phyloP scores from a whole-genome alignment of 2,113 vertebrate species.

The Otocyon megalotis region DNA sequence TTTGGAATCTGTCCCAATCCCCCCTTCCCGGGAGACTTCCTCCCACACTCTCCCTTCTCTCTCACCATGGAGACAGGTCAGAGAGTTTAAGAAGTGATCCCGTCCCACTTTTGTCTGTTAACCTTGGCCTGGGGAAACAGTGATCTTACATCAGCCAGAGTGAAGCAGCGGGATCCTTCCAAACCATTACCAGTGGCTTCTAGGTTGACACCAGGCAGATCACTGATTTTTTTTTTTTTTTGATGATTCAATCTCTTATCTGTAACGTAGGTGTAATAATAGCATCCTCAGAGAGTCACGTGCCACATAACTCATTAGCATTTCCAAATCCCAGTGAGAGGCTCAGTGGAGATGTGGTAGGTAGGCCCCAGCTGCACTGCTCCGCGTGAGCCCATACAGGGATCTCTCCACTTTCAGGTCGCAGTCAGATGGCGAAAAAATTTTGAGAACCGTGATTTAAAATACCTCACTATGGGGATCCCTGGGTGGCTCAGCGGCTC shows the following conservation, averaged over 20 bases:
- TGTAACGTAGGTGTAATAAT: not conserved
- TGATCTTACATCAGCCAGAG: not conserved
- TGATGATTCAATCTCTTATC: constrained; percentile 52
- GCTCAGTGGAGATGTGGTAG: not conserved
- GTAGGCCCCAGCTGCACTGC: not conserved
- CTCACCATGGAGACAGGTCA: not conserved
- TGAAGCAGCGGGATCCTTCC: not conserved
- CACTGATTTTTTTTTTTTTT: not conserved
- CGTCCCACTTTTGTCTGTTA: not conserved
- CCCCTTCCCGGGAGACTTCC: not conserved
- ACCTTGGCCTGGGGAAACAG: not conserved
- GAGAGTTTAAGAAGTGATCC: not conserved
- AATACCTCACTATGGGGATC: not conserved
- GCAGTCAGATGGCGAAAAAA: constrained; percentile 22
- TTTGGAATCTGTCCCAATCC: not conserved
- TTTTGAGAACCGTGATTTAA: not conserved
- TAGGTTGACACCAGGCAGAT: not conserved
- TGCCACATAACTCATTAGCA: not conserved
- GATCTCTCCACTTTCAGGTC: constrained; percentile 65
- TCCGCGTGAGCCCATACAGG: not conserved
- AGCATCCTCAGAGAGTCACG: not conserved
- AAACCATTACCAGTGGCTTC: not conserved
- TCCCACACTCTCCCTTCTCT: not conserved
- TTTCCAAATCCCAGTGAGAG: not conserved
- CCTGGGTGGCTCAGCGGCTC: too few species aligned